Conservation (phyloP, 2,888 invertebrate genomes). For the Andricus curvator region DNA sequence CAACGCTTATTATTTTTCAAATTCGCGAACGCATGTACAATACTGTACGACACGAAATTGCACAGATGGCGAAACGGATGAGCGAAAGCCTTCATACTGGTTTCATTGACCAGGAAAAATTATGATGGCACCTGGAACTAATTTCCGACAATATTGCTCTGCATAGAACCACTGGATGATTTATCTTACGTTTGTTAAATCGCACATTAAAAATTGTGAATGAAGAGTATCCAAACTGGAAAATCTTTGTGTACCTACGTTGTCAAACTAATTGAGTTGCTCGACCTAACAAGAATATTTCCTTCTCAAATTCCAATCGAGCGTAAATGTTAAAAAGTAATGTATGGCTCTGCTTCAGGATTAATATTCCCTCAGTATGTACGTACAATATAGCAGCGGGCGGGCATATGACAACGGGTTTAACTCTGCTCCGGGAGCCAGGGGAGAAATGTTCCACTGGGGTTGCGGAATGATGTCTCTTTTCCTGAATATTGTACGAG, state of each 20-base stretch:
- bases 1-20: neutral
- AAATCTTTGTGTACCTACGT: neutral
- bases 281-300: neutral
- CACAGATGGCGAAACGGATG: neutral
- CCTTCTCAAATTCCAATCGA: neutral
- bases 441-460: slow-evolving; percentile 27
- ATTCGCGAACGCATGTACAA: slow-evolving; percentile 21
- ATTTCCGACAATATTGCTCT: neutral
- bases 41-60: neutral
- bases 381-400: slow-evolving; percentile 20
- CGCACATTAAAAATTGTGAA: neutral
- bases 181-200: neutral
- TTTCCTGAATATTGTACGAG: slow-evolving; percentile 31
- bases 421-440: slow-evolving; percentile 18
- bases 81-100: slow-evolving; percentile 11
- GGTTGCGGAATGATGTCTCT: slow-evolving; percentile 37
- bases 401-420: slow-evolving; percentile 8
- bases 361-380: slow-evolving; percentile 32
- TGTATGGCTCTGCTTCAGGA: slow-evolving; percentile 16
- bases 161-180: neutral
- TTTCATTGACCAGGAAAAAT: slow-evolving; percentile 8
- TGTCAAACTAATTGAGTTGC: neutral
- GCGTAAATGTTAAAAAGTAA: neutral
- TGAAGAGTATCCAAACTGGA: neutral
- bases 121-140: slow-evolving; percentile 4